Base-by-base conservation (phyloP, 2,797 vertebrate genomes). In the Acanthurus lineatus region DNA sequence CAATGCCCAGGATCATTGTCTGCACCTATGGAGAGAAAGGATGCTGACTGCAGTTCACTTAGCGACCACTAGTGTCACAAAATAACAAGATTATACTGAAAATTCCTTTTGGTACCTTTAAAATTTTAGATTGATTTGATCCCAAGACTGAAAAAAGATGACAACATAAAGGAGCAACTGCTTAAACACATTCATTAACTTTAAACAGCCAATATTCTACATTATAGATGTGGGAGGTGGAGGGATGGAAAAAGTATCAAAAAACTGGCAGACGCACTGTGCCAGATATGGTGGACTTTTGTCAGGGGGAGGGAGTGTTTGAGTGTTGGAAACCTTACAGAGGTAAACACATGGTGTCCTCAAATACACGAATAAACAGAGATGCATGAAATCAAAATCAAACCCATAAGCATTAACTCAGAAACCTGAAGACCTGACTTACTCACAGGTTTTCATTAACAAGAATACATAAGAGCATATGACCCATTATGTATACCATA, bases 231-330 rank as follows among this genome's bases (percentile, higher is more conserved):
- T 51, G 35, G 54, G 48, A 73, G 44, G 53, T n/a, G 51, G 60
- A 59, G 28, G 40, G 35, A 45, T 56, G 17, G 51, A 61, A 54
- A 67, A 25, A 58, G 22, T 58, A 25, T 48, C 60, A 53, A 69
- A 51, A 72, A 53, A n/a, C 0, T 10, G 1, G 11, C 0, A 3
- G 65, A 67, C 59, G 73, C 77, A 84, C 69, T 67, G 62, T 78
- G 67, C 57, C 4, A 28, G 12, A 77, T 38, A 52, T 12, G 19
- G 5, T 81, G 78, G 83, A 86, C 81, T 74, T 85, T 81, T 58
- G 11, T 51, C 68, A 40, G 47, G 25, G 47, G 48, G 62, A 68
- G 63, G 40, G 28, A 32, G 28, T 32, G 28, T 32, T 32, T 5
- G 28, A 32, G 28, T 32, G 28, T 32, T 32, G 28, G 28, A 32